These are phyloP conservation scores for Leucania comma DNA, from an alignment of 2,888 invertebrate genomes.

Conservation along the genomic window DNA sequence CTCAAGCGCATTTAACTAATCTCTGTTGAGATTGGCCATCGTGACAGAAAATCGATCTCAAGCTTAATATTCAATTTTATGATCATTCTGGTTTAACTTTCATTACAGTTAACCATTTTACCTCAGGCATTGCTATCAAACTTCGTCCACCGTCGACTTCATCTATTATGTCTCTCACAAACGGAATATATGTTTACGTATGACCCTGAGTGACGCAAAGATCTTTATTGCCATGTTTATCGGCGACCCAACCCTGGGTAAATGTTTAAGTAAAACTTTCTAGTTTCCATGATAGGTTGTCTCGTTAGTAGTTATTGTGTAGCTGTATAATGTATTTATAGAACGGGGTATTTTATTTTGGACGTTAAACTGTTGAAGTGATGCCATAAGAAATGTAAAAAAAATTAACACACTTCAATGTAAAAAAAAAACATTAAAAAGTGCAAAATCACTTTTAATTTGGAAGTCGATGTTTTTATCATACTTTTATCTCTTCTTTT, in stretches of 20 bases:
- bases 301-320: conserved; percentile 32
- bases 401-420: too few species aligned
- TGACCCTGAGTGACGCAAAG: conserved; percentile 45
- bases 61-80: conserved; percentile 17
- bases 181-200: conserved; percentile 55
- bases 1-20: too few species aligned
- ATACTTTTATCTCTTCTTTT: too few species aligned
- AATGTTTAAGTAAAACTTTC: conserved; percentile 57
- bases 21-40: too few species aligned
- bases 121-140: conserved; percentile 12
- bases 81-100: background rate
- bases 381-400: too few species aligned
- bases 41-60: background rate
- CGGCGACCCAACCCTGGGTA: conserved; percentile 36
- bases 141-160: conserved; percentile 6
- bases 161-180: conserved; percentile 30
- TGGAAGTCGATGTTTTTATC: too few species aligned
- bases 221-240: conserved; percentile 66
- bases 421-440: too few species aligned
- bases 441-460: too few species aligned
- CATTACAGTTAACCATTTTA: conserved; percentile 14
- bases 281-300: conserved; percentile 46
- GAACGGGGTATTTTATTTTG: background rate
- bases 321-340: background rate
- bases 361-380: background rate